Conservation (phyloP, 2,888 invertebrate species). For the Ectropis crepuscularia region DNA sequence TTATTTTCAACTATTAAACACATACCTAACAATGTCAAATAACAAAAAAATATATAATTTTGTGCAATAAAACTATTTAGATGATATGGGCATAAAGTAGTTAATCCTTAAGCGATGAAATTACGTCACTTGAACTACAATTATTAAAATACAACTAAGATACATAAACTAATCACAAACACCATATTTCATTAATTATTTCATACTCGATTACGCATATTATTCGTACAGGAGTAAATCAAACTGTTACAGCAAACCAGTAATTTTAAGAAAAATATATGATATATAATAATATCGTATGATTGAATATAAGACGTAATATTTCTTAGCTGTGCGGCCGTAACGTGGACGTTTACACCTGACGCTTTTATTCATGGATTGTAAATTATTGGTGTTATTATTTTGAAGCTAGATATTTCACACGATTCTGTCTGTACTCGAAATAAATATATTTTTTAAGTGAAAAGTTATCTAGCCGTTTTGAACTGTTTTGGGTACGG, state of each 20-base stretch:
- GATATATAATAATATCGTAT: slow-evolving; percentile 44
- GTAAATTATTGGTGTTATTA: slow-evolving; percentile 45
- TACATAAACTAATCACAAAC: slow-evolving; percentile 36
- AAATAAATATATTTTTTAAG: neutral
- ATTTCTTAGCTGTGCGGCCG: slow-evolving; percentile 47
- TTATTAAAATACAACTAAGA: slow-evolving; percentile 26
- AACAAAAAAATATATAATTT: too few relatives aligned
- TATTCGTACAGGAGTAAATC: slow-evolving; percentile 39
- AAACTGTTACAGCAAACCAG: slow-evolving; percentile 34
- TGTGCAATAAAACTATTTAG: too few relatives aligned
- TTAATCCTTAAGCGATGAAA: neutral
- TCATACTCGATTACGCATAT: slow-evolving; percentile 13
- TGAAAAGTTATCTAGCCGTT: too few relatives aligned
- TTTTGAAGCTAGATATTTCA: slow-evolving; percentile 10
- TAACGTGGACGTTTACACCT: slow-evolving; percentile 61
- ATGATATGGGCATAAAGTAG: too few relatives aligned
- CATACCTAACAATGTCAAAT: too few relatives aligned
- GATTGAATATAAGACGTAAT: slow-evolving; percentile 56
- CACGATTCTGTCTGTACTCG: slow-evolving; percentile 1
- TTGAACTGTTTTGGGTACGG: too few relatives aligned
- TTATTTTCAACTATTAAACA: too few relatives aligned
- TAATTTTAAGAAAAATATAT: slow-evolving; percentile 46
- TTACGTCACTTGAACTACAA: neutral
- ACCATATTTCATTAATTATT: slow-evolving; percentile 40
- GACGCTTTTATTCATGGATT: slow-evolving; percentile 54